Conservation (phyloP, 2,113 vertebrate species). For the Tachysurus fulvidraco region DNA sequence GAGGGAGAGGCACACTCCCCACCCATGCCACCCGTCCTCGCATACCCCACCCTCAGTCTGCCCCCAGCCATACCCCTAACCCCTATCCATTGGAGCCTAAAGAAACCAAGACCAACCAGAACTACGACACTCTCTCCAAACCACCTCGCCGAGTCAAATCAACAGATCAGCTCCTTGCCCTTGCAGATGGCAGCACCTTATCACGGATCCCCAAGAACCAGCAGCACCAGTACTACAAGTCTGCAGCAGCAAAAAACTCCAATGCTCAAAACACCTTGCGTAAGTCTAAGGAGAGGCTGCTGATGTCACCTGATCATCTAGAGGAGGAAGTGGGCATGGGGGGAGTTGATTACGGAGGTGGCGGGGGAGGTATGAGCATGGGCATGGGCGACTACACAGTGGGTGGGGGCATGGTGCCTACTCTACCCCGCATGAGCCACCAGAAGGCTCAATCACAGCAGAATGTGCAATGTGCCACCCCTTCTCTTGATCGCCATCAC, state of each 20-base stretch:
- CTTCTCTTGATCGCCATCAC: constrained; percentile 82
- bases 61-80: constrained; percentile 77
- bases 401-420: constrained; percentile 67
- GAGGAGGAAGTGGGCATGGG: constrained; percentile 68
- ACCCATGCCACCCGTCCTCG: constrained; percentile 76
- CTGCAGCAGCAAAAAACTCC: constrained; percentile 72
- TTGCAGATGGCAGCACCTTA: constrained; percentile 74
- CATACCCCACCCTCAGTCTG: constrained; percentile 71
- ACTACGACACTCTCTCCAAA: constrained; percentile 79
- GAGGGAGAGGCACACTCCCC: constrained; percentile 84
- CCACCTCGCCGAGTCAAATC: constrained; percentile 84
- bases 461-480: constrained; percentile 79
- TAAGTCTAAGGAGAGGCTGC: constrained; percentile 74
- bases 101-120: constrained; percentile 74
- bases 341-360: constrained; percentile 35
- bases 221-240: constrained; percentile 80
- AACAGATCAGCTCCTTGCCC: constrained; percentile 81
- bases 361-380: constrained; percentile 31
- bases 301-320: constrained; percentile 86
- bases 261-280: constrained; percentile 75
- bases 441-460: constrained; percentile 85
- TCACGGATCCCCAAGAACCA: constrained; percentile 77
- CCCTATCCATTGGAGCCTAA: constrained; percentile 77
- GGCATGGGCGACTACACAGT: constrained; percentile 51
- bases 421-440: constrained; percentile 72